phyloP scores from a whole-genome alignment of 2,113 vertebrate genomes.

The Kryptolebias marmoratus region DNA sequence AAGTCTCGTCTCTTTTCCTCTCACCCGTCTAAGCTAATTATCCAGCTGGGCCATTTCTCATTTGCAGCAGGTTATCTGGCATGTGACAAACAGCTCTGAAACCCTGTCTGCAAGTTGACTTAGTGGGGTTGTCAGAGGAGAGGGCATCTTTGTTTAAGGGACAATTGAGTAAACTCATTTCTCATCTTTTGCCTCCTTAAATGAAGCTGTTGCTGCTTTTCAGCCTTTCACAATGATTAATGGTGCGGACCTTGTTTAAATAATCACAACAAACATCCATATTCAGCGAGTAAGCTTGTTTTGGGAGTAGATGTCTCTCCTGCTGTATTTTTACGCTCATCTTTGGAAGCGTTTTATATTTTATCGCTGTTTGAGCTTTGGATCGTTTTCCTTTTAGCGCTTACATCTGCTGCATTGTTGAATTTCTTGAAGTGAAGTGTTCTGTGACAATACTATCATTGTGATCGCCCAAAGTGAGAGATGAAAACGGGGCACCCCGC shows the following conservation, averaged over 20 bases:
- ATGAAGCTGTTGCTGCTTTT: conserved; percentile 63
- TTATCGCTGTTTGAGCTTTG: neutral
- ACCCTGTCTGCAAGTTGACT: conserved; percentile 45
- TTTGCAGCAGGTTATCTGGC: conserved; percentile 69
- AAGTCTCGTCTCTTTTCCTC: conserved; percentile 14
- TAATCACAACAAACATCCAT: conserved; percentile 28
- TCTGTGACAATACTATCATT: conserved; percentile 45
- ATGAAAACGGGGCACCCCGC: conserved; percentile 39
- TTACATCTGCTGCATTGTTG: conserved; percentile 1
- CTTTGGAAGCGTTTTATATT: neutral
- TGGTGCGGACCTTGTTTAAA: conserved; percentile 50
- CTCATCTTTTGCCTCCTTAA: conserved; percentile 69
- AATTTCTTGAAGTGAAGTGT: conserved; percentile 40
- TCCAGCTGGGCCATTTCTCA: conserved; percentile 50
- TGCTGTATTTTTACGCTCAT: accelerated
- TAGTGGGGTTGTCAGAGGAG: conserved; percentile 63
- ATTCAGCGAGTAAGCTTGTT: conserved; percentile 6
- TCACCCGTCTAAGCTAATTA: conserved; percentile 33
- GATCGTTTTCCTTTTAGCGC: neutral
- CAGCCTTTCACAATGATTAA: conserved; percentile 62
- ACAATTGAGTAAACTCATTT: conserved; percentile 74
- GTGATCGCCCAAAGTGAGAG: conserved; percentile 47
- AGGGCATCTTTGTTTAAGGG: conserved; percentile 62
- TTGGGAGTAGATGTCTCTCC: neutral
- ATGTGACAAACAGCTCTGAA: conserved; percentile 65